Evolutionary conservation across 2,113 vertebrate genomes (phyloP), one percentile per base, ranked within the genome.

Genomic region (Rhinichthys klamathensis): DNA sequence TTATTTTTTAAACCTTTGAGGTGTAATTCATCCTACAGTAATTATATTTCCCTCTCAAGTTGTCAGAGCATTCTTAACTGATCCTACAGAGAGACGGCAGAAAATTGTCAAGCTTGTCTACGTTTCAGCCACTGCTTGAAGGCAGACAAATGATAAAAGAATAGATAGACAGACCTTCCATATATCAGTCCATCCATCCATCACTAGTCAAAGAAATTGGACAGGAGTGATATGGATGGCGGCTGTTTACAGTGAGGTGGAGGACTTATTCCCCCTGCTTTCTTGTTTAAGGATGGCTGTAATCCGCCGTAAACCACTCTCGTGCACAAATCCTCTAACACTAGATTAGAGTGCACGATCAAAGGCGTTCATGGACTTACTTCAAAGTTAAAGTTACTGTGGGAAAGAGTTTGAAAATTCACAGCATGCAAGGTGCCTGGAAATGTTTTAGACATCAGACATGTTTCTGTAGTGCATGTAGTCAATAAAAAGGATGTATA

Each of bases 241-340:
- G n/a, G 21, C 12, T 76, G 38, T 76, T 58, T 80, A 70, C 23
- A 4, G 44, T 32, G 38, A 69, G 51, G 56, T 67, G 65, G 35
- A 58, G 51, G 15, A 32, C 58, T 32, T 18, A 25, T 51, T 75
- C 56, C 65, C 74, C 16, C 85, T 91, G 86, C 88, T 83, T 80
- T 85, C 67, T 56, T 82, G 85, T 89, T 27, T 41, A 30, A 84
- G 77, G 89, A 87, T 58, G 72, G 49, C 54, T 84, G 61, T 90
- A 88, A 81, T 79, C 82, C 51, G 41, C 27, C 32, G 16, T 41
- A 56, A 80, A 61, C 54, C 15, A 56, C n/a, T 84, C 54, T 75
- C 8, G 8, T 76, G 27, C 46, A 82, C 49, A 70, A 78, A 38
- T 79, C 77, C 73, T 75, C 81, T 85, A 67, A 23, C 79, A 80